A percentile compares a stretch with the other conserved stretches of the same genome.
phyloP scores from a whole-genome alignment of 2,888 invertebrate species.

The Chaetogeoica ovagalla region DNA sequence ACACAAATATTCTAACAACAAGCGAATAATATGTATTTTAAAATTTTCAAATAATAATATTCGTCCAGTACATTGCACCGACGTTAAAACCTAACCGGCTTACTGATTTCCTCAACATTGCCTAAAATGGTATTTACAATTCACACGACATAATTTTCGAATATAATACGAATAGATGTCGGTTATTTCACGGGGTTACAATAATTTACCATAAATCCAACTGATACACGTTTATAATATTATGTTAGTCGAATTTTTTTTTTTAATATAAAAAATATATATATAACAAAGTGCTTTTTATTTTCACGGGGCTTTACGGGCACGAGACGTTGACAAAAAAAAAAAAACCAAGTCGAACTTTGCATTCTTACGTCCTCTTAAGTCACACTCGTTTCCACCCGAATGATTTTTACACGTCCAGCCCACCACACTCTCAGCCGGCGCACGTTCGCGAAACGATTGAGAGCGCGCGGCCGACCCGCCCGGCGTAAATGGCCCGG shows the following conservation, averaged over 20 bases:
- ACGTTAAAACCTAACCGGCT: too few species aligned
- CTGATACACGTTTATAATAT: background rate
- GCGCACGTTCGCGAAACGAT: background rate
- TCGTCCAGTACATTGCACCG: too few species aligned
- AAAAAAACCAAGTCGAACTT: constrained; percentile 27
- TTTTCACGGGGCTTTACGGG: background rate
- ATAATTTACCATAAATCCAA: too few species aligned
- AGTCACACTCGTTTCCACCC: constrained; percentile 1
- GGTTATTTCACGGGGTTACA: too few species aligned
- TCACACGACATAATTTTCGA: too few species aligned
- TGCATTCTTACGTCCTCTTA: background rate
- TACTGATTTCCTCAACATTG: too few species aligned
- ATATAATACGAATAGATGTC: too few species aligned
- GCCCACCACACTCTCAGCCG: too few species aligned
- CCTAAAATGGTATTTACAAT: too few species aligned
- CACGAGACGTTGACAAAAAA: constrained; percentile 9
- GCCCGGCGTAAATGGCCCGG: constrained; percentile 1
- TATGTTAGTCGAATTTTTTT: background rate
- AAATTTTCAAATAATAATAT: too few species aligned
- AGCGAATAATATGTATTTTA: too few species aligned
- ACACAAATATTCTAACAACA: too few species aligned
- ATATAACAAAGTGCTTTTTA: background rate
- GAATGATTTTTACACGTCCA: background rate
- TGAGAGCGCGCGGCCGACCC: background rate
- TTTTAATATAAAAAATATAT: background rate